Conservation (phyloP, 2,888 invertebrate species). For the Dermolepida albohirtum region DNA sequence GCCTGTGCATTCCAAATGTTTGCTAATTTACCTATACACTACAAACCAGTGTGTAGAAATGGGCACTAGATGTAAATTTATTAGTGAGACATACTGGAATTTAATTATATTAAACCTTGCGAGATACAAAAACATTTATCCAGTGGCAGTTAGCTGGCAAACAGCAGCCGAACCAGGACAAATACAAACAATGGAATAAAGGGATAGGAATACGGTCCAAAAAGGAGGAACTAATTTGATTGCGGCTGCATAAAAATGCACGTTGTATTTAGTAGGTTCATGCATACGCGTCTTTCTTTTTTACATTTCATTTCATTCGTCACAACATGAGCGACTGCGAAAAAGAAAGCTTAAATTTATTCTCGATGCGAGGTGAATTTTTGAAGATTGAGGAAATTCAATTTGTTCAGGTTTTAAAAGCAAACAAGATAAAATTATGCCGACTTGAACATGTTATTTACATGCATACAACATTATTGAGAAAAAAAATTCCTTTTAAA, state of each 20-base stretch:
- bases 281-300: background rate
- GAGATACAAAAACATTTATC: conserved; percentile 38
- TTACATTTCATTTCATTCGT: conserved; percentile 9
- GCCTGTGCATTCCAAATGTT: background rate
- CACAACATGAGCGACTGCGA: background rate
- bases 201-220: background rate
- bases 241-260: conserved; percentile 26
- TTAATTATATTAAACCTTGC: conserved; percentile 40
- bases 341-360: conserved; percentile 6
- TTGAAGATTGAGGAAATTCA: too few species aligned
- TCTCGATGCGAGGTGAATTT: too few species aligned
- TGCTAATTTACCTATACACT: background rate
- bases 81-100: conserved; percentile 39
- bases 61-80: conserved; percentile 28
- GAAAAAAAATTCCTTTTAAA: too few species aligned
- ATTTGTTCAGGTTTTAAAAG: too few species aligned
- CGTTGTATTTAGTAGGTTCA: conserved; percentile 6
- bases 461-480: too few species aligned
- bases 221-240: conserved; percentile 11
- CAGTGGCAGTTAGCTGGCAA: background rate
- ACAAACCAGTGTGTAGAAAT: conserved; percentile 7
- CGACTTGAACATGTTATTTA: too few species aligned
- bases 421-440: background rate
- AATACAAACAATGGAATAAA: conserved; percentile 21
- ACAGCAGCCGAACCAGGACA: conserved; percentile 10